phyloP scores from a whole-genome alignment of 2,113 vertebrate species.

The Suncus etruscus region DNA sequence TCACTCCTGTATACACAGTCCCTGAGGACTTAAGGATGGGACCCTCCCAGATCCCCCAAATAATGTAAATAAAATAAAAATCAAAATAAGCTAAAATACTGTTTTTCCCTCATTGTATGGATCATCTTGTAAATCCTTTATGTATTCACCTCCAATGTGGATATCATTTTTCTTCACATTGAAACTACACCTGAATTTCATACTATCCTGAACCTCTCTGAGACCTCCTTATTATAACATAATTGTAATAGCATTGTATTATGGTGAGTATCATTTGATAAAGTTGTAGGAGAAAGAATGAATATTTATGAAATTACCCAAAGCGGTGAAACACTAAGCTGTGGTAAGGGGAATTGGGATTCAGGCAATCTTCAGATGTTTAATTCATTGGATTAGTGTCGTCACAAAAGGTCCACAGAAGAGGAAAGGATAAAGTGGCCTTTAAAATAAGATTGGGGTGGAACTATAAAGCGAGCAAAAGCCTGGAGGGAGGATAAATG shows the following conservation, averaged over 20 bases:
- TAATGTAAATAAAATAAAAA: neutral
- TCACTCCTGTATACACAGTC: too few species aligned
- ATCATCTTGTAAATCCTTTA: neutral
- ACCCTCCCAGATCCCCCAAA: too few species aligned
- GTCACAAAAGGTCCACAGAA: neutral
- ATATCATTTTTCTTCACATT: neutral
- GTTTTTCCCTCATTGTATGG: neutral
- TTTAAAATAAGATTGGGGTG: constrained; percentile 5
- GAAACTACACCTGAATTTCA: neutral
- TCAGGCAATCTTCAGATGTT: neutral
- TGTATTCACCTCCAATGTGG: neutral
- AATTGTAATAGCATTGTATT: neutral
- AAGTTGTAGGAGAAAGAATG: neutral
- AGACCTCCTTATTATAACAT: neutral
- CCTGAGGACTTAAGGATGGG: too few species aligned
- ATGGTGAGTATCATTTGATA: neutral
- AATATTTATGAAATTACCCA: neutral
- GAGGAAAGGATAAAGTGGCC: neutral
- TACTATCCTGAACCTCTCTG: neutral
- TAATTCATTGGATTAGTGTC: neutral
- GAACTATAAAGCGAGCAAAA: neutral
- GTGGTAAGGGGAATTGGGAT: neutral
- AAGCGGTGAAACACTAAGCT: constrained; percentile 1
- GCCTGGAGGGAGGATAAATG: neutral
- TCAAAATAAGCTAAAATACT: constrained; percentile 22